A percentile compares a stretch with the other conserved stretches of the same genome.
phyloP scores from a whole-genome alignment of 2,797 vertebrate species.

The Poeciliopsis turneri region DNA sequence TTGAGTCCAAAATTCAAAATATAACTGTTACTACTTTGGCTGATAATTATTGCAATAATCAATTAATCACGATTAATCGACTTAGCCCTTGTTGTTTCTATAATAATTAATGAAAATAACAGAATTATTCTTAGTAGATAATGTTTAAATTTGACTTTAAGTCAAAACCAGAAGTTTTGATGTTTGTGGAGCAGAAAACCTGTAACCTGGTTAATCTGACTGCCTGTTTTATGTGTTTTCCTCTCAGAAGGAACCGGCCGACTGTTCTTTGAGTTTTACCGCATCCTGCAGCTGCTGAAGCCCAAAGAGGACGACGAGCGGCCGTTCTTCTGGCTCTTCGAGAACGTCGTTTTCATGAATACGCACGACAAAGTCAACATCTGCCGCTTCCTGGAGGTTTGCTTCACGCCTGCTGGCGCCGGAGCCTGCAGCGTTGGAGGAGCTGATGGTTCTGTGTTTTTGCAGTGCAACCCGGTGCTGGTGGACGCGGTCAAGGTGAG shows the following conservation, averaged over 20 bases:
- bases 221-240: neutral
- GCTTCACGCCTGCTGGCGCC: neutral
- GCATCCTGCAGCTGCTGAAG: constrained; percentile 88
- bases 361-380: constrained; percentile 89
- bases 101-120: too few relatives aligned
- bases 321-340: constrained; percentile 96
- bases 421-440: too few relatives aligned
- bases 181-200: too few relatives aligned
- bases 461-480: constrained; percentile 94
- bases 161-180: too few relatives aligned
- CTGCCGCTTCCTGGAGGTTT: constrained; percentile 92
- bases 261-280: constrained; percentile 93
- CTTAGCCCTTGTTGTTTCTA: too few relatives aligned
- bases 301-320: constrained; percentile 86
- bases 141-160: too few relatives aligned
- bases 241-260: constrained; percentile 88
- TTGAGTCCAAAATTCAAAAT: too few relatives aligned
- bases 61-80: too few relatives aligned
- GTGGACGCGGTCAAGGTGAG: constrained; percentile 91
- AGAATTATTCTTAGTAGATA: too few relatives aligned
- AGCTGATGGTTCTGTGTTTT: neutral
- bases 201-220: too few relatives aligned
- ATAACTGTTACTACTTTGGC: too few relatives aligned
- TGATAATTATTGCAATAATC: too few relatives aligned
- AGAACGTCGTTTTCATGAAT: constrained; percentile 94